phyloP scores from a whole-genome alignment of 2,113 vertebrate species.

The Odocoileus hemionus region DNA sequence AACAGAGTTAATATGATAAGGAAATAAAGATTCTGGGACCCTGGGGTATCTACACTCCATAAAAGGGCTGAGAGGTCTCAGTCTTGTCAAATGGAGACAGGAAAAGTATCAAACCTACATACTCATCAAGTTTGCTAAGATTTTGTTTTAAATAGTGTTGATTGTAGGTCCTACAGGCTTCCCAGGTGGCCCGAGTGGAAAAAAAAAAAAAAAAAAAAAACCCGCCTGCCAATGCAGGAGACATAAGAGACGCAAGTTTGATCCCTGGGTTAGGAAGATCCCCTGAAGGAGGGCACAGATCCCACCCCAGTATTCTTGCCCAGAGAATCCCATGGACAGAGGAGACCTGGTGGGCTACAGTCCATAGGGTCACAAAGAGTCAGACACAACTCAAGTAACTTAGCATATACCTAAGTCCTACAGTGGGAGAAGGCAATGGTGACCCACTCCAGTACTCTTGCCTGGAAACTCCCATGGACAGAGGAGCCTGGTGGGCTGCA shows the following conservation, averaged over 20 bases:
- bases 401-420: not conserved
- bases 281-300: not conserved
- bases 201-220: too few relatives aligned
- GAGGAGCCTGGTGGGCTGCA: too few relatives aligned
- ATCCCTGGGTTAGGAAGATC: not conserved
- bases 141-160: not conserved
- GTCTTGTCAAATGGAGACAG: not conserved
- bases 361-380: not conserved
- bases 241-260: not conserved
- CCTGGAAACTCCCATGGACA: too few relatives aligned
- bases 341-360: not conserved
- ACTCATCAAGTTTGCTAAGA: not conserved
- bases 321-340: not conserved
- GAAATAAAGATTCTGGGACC: not conserved
- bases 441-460: too few relatives aligned
- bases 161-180: not conserved
- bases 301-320: not conserved
- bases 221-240: not conserved
- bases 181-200: rapidly evolving
- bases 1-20: not conserved
- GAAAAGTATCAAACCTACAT: not conserved
- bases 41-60: not conserved
- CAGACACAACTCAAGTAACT: not conserved
- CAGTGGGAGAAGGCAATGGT: too few relatives aligned
- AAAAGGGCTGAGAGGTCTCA: not conserved